phyloP scores from a whole-genome alignment of 2,113 vertebrate genomes.

The Desmodus rotundus region DNA sequence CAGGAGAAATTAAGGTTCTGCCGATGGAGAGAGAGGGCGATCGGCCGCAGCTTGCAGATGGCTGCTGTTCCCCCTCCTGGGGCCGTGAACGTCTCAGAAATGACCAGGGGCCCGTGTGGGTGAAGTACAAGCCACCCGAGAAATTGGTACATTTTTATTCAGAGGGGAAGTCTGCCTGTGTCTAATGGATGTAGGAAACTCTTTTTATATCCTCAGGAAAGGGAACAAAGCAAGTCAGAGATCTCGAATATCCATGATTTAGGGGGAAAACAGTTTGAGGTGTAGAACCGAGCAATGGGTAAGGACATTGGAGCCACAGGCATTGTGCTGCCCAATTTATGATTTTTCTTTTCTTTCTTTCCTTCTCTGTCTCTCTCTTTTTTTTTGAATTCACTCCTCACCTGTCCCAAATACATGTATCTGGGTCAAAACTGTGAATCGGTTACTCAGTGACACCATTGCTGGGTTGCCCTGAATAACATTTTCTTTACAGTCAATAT shows the following conservation, averaged over 20 bases:
- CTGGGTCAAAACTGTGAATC: background rate
- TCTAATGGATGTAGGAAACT: rapidly evolving
- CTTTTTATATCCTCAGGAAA: background rate
- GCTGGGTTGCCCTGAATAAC: background rate
- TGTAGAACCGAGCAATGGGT: background rate
- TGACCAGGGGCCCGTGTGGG: too few relatives aligned
- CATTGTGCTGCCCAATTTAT: background rate
- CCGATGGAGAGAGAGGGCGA: background rate
- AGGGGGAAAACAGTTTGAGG: background rate
- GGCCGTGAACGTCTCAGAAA: background rate
- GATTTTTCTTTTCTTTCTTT: background rate
- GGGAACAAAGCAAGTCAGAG: background rate
- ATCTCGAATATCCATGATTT: background rate
- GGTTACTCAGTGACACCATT: rapidly evolving
- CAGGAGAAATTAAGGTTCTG: too few relatives aligned
- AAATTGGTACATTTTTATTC: rapidly evolving
- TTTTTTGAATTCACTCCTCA: background rate
- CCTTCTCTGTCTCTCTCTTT: background rate
- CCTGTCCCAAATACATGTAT: background rate
- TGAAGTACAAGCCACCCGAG: rapidly evolving
- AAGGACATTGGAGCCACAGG: background rate
- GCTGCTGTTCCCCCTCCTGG: background rate
- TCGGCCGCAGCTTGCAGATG: too few relatives aligned
- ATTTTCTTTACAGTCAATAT: too few relatives aligned
- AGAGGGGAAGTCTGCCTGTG: background rate